Base-by-base conservation (phyloP, 2,888 invertebrate species). In the Pyrrhosoma nymphula region DNA sequence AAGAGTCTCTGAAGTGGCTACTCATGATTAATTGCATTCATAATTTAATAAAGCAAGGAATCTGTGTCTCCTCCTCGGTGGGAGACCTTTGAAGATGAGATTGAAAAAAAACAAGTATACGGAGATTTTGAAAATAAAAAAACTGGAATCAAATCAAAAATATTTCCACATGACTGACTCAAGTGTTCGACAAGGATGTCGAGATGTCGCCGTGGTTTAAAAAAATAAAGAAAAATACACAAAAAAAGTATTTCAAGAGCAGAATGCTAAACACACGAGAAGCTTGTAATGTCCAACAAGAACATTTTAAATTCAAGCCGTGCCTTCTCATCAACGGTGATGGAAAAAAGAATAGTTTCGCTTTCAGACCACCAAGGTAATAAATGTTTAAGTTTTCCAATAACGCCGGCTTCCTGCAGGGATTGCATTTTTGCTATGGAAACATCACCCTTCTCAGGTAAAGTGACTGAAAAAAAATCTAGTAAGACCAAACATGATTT, bases 1-100 rank as follows among this genome's bases (percentile, higher is more conserved):
- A 82, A 82, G 82, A 35, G 82, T 12, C 82, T 82, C 82, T 82
- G 82, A 82, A 82, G 82, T 30, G 82, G 30, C 82, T 35, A 82
- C 82, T 35, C 82, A 35, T 82, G 35, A 82, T 82, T 82, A 82
- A 82, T 35, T 82, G 82, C 82, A 82, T 82, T 82, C 82, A 82
- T 82, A 82, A 82, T 82, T 82, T 35, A 35, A 35, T 82, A 35
- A 82, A 35, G 35, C 82, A 35, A 8, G 35, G 82, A 8, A 82
- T 82, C 82, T 35, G 3, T 82, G 14, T 69, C 82, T 82, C n/a
- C 35, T 35, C 16, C 6, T 35, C 16, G 35, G 16, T 26, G 30
- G n/a, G 18, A 16, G 30, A 14, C 18, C 82, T 82, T 82, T 82
- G 82, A 82, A 35, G 82, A 35, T 6, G 82, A 18, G 16, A 35